A percentile compares a stretch with the other conserved stretches of the same genome.
phyloP scores from a whole-genome alignment of 2,888 invertebrate species.

The Trypoxylon attenuatum region DNA sequence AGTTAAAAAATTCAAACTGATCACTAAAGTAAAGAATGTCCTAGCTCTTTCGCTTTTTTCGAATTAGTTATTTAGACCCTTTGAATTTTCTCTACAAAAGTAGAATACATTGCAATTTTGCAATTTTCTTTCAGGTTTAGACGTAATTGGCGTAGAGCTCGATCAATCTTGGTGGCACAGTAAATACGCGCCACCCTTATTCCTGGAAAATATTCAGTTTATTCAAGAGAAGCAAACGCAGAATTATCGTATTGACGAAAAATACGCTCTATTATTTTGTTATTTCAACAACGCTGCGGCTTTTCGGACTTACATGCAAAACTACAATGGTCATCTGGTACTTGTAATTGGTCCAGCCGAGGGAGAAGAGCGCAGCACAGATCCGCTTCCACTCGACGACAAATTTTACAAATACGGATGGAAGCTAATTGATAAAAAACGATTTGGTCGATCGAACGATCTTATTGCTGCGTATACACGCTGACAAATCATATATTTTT shows the following conservation, averaged over 20 bases:
- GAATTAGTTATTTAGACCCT: too few species aligned
- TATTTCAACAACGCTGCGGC: conserved; percentile 86
- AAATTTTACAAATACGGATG: conserved; percentile 77
- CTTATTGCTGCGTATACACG: conserved; percentile 81
- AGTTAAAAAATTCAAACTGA: too few species aligned
- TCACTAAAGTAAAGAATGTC: too few species aligned
- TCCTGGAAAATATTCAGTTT: conserved; percentile 71
- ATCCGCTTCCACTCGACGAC: conserved; percentile 82
- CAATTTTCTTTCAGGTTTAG: conserved; percentile 75
- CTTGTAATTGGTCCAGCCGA: conserved; percentile 85
- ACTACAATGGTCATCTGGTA: conserved; percentile 80
- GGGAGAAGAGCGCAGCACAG: conserved; percentile 80
- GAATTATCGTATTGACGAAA: conserved; percentile 69
- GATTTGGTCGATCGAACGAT: conserved; percentile 80
- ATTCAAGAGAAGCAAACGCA: conserved; percentile 69
- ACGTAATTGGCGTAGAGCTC: conserved; percentile 84
- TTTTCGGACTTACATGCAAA: conserved; percentile 81
- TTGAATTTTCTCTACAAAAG: too few species aligned
- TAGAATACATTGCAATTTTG: neutral
- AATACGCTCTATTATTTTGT: conserved; percentile 84
- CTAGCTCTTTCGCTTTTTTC: too few species aligned
- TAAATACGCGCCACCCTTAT: conserved; percentile 83
- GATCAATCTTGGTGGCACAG: conserved; percentile 88
- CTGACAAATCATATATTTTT: too few species aligned
- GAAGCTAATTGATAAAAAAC: conserved; percentile 77